Evolutionary conservation across 2,888 invertebrate genomes (phyloP).

Genomic region (Philonicus albiceps): DNA sequence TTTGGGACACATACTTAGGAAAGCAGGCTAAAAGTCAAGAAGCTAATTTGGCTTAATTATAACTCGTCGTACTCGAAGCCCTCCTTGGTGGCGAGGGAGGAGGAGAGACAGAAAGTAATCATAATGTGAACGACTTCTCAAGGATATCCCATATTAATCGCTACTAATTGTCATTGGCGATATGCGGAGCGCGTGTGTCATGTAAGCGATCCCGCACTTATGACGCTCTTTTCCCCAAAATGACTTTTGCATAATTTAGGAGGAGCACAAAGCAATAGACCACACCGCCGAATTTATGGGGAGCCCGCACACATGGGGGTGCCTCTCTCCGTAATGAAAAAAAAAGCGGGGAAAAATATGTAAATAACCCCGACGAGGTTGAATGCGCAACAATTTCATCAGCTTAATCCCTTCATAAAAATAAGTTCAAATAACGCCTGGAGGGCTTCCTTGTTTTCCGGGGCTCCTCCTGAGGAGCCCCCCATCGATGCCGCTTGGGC

Average conservation of each 20-base stretch:
- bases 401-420: constrained; percentile 49
- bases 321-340: neutral
- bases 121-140: neutral
- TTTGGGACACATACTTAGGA: neutral
- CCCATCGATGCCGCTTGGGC: constrained; percentile 10
- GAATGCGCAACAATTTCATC: constrained; percentile 48
- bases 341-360: neutral
- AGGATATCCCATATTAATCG: neutral
- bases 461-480: constrained; percentile 8
- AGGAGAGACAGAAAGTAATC: neutral
- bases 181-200: neutral
- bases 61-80: neutral
- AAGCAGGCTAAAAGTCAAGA: neutral
- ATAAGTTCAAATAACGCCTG: constrained; percentile 48
- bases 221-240: neutral
- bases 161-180: constrained; percentile 15
- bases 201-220: neutral
- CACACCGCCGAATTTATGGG: constrained; percentile 8
- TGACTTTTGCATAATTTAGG: constrained; percentile 36
- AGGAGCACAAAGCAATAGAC: neutral
- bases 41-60: neutral
- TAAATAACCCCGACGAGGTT: neutral
- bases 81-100: neutral
- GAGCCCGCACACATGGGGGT: neutral
- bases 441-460: constrained; percentile 38